Base-by-base conservation (phyloP, 2,797 vertebrate species). In the Ctenochaetus hawaiiensis region DNA sequence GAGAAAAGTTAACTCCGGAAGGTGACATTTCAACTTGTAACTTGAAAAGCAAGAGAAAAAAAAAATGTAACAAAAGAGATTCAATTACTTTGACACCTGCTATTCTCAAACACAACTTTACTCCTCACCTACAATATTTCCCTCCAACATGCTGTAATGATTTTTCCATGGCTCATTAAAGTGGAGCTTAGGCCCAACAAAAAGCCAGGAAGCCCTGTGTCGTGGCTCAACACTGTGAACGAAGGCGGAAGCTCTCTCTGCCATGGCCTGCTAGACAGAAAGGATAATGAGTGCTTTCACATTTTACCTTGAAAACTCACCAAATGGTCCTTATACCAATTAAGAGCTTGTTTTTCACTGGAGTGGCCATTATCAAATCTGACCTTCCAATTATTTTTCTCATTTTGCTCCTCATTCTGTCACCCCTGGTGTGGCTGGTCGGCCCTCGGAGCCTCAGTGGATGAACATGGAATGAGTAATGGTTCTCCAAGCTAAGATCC, bases 381-480 rank as follows among this genome's bases (percentile, higher is more conserved):
- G 94, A 96, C 95, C 95, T 94, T 95, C 94, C 95, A 96, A 95
- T 96, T 95, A 95, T 95, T 95, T 95, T 87, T 89, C 90, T 93
- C 90, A 93, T 94, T 95, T 92, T 89, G 69, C 73, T 81, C 88
- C 78, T 80, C 82, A 87, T 94, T 93, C 84, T 88, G 90, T 95
- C 92, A 94, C 93, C 93, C 82, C 48, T 34, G 41, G 70, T 73
- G 78, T 67, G 84, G 83, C 84, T 63, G 77, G 72, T 77, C 68
- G 59, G 66, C 85, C 83, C 73, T 49, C 74, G 51, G 85, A 81
- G 82, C 80, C 71, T 87, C 75, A 37, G 82, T 88, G 87, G 86
- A 93, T 78, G 75, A 80, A 82, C 78, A 80, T 78, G 74, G 84
- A 91, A 93, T 91, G 76, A 81, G 69, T 94, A 93, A 94, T 93